Conservation (phyloP, 2,797 vertebrate genomes). For the Oceanodroma leucorhoa region DNA sequence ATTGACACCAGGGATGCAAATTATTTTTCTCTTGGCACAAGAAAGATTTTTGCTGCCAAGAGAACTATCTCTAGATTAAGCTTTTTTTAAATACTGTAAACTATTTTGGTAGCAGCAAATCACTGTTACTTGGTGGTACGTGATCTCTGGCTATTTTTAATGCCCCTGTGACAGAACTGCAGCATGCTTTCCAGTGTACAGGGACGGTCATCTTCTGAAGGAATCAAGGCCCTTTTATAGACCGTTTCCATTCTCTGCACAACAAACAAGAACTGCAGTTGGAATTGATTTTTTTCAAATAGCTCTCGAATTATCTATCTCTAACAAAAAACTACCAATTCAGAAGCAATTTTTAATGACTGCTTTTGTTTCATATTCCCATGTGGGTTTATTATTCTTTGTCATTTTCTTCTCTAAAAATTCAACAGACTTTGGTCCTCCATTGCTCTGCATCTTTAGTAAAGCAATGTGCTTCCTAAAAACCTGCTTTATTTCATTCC, state of each 20-base stretch:
- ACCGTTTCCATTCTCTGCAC: slow-evolving; percentile 19
- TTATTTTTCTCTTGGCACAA: slow-evolving; percentile 66
- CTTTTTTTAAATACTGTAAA: slow-evolving; percentile 67
- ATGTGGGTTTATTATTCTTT: slow-evolving; percentile 39
- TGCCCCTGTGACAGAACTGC: neutral
- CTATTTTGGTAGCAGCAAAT: slow-evolving; percentile 70
- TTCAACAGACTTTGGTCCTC: slow-evolving; percentile 22
- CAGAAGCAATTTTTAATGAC: slow-evolving; percentile 58
- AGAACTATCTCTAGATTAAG: slow-evolving; percentile 67
- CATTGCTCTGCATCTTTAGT: neutral
- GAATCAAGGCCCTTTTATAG: neutral
- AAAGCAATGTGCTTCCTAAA: neutral
- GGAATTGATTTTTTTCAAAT: slow-evolving; percentile 37
- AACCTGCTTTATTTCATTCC: neutral
- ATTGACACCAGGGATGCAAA: slow-evolving; percentile 64
- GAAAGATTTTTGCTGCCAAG: slow-evolving; percentile 57
- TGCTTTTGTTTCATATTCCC: slow-evolving; percentile 59
- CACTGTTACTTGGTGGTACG: slow-evolving; percentile 40
- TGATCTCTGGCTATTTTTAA: slow-evolving; percentile 67
- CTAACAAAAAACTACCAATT: slow-evolving; percentile 39
- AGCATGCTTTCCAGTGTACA: neutral
- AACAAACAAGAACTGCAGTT: slow-evolving; percentile 6
- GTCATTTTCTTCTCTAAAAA: slow-evolving; percentile 27
- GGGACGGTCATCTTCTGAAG: slow-evolving; percentile 19
- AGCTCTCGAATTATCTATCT: slow-evolving; percentile 50